Conservation (phyloP, 2,888 invertebrate species). For the Chaitophorus viminalis region DNA sequence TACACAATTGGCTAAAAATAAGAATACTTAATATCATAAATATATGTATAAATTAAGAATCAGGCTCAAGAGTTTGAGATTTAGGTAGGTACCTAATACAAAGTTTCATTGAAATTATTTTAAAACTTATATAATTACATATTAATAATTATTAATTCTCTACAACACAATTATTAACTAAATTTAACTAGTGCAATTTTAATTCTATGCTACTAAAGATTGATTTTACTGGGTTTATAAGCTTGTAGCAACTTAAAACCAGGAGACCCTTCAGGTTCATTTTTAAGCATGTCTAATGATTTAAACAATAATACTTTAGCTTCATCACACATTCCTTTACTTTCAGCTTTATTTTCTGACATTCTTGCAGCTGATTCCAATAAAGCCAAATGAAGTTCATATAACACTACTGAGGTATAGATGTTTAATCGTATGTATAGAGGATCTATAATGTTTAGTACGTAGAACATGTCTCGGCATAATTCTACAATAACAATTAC, state of each 20-base stretch:
- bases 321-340: slow-evolving; percentile 54
- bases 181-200: slow-evolving; percentile 4
- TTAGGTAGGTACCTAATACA: too few species aligned
- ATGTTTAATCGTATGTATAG: slow-evolving; percentile 71
- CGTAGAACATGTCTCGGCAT: slow-evolving; percentile 67
- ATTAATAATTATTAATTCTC: too few species aligned
- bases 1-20: too few species aligned
- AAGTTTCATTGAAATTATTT: too few species aligned
- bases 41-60: too few species aligned
- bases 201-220: background rate
- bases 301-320: slow-evolving; percentile 61
- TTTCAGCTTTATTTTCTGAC: slow-evolving; percentile 45
- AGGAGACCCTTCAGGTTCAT: slow-evolving; percentile 54
- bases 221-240: slow-evolving; percentile 14
- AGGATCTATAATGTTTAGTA: slow-evolving; percentile 67
- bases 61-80: too few species aligned
- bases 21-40: too few species aligned
- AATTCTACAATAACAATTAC: slow-evolving; percentile 66
- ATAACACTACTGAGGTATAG: slow-evolving; percentile 80
- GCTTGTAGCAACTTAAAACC: slow-evolving; percentile 49
- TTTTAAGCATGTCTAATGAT: slow-evolving; percentile 59
- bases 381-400: slow-evolving; percentile 72
- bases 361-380: slow-evolving; percentile 63
- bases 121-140: too few species aligned
- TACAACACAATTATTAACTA: background rate